Percentiles rank a stretch among this genome's conserved stretches.
Conservation (phyloP, 2,797 vertebrate species). For the Psittacula echo region DNA sequence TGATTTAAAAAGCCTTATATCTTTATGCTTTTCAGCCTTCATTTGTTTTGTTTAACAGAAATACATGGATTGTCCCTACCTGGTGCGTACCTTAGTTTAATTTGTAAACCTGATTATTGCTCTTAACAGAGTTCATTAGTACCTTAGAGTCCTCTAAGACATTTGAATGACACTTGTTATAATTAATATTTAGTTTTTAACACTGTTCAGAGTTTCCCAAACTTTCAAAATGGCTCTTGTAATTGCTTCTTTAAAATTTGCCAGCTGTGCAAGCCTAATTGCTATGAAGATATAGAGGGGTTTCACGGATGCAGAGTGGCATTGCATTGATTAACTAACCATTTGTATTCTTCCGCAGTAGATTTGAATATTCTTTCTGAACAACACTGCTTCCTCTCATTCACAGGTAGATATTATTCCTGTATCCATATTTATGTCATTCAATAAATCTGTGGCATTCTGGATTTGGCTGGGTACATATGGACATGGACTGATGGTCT, state of each 20-base stretch:
- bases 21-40: not conserved
- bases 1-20: not conserved
- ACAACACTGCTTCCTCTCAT: not conserved
- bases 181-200: conserved; percentile 69
- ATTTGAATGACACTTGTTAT: conserved; percentile 55
- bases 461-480: not conserved
- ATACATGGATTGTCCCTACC: not conserved
- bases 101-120: conserved; percentile 61
- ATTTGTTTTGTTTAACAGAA: not conserved
- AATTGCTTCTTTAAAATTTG: not conserved
- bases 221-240: conserved; percentile 42
- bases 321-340: not conserved
- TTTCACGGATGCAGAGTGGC: not conserved
- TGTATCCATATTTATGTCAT: not conserved
- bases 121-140: conserved; percentile 60
- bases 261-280: conserved; percentile 28
- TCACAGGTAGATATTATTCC: not conserved
- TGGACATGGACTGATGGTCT: not conserved
- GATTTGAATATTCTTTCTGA: not conserved
- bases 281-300: not conserved
- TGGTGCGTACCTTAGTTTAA: not conserved
- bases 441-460: not conserved
- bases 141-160: conserved; percentile 33
- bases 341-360: not conserved
- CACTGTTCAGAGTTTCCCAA: conserved; percentile 20